Evolutionary conservation across 2,113 vertebrate species (phyloP).

Genomic region (Campylorhamphus procurvoides): DNA sequence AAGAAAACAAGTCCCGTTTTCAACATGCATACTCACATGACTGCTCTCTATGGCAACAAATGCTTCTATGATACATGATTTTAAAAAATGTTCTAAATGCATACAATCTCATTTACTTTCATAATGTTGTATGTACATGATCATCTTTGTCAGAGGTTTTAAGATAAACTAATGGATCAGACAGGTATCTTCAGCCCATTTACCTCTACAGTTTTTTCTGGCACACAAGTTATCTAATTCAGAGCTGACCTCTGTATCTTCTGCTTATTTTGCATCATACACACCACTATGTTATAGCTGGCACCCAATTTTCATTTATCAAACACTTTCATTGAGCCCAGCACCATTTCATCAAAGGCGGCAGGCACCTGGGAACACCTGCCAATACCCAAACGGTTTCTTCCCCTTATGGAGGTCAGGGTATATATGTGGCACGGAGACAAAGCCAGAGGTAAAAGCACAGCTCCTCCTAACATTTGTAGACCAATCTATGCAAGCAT

Average conservation of each 20-base stretch:
- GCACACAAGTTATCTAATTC: not conserved
- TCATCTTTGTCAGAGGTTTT: not conserved
- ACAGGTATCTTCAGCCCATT: not conserved
- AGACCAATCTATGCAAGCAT: not conserved
- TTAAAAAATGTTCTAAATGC: not conserved
- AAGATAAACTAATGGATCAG: not conserved
- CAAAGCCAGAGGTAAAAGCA: not conserved
- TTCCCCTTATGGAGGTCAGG: not conserved
- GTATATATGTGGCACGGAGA: rapidly evolving
- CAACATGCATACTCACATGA: not conserved
- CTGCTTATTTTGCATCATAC: not conserved
- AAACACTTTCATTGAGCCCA: not conserved
- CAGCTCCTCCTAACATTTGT: not conserved
- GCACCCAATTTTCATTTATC: not conserved
- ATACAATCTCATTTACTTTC: not conserved
- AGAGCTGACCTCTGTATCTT: not conserved
- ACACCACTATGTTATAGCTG: not conserved
- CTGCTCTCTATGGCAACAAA: constrained; percentile 2
- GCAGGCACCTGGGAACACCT: not conserved
- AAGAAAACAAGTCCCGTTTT: constrained; percentile 15
- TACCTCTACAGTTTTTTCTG: not conserved
- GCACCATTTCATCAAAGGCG: not conserved
- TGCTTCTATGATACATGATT: not conserved
- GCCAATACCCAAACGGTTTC: not conserved
- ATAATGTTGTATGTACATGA: not conserved